Conservation (phyloP, 2,113 vertebrate genomes). For the Epinephelus cyanopodus region DNA sequence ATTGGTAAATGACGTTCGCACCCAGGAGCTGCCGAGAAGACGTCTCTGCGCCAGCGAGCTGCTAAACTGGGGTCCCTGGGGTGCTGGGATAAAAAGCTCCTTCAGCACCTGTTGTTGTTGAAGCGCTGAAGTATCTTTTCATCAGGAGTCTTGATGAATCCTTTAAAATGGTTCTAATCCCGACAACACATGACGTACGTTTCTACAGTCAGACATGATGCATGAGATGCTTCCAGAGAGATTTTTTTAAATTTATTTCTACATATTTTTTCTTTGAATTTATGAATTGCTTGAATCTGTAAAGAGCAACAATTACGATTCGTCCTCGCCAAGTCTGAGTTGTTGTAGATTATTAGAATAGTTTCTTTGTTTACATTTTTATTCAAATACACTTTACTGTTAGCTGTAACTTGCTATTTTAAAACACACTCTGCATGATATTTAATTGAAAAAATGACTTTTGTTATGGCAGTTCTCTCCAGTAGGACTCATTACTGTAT, state of each 20-base stretch:
- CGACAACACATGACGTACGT: background rate
- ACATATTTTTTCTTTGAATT: background rate
- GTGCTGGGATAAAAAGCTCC: background rate
- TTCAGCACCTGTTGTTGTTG: background rate
- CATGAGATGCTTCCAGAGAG: background rate
- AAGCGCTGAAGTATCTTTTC: background rate
- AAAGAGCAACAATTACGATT: background rate
- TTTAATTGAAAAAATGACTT: no score
- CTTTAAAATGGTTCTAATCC: background rate
- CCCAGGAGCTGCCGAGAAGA: background rate
- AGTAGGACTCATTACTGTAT: no score
- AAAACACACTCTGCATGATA: no score
- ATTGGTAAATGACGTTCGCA: constrained; percentile 19
- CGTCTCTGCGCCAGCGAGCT: background rate
- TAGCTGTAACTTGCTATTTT: no score
- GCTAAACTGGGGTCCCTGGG: background rate
- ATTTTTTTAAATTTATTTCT: no score
- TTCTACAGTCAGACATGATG: background rate
- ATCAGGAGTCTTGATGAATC: background rate
- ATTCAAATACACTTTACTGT: no score
- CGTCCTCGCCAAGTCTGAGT: background rate
- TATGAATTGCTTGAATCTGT: background rate
- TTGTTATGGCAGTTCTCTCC: no score
- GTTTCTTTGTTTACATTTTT: no score
- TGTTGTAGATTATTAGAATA: no score